A percentile compares a stretch with the other conserved stretches of the same genome.
Conservation (phyloP, 1,140 invertebrate species). For the Brachionus rotundiformis region DNA sequence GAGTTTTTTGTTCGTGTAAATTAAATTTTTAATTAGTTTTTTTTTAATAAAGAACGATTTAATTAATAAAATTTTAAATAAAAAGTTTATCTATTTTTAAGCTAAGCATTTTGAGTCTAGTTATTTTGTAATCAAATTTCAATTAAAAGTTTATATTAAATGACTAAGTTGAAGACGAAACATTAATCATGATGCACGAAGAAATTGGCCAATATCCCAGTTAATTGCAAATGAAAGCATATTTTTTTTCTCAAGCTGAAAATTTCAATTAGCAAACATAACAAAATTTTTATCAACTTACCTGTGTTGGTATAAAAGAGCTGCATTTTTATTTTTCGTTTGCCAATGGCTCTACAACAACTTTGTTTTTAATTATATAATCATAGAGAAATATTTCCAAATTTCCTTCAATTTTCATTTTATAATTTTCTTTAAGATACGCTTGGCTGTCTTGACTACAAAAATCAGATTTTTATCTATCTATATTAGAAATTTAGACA, state of each 20-base stretch:
- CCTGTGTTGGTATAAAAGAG: constrained; percentile 17
- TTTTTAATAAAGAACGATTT: constrained; percentile 38
- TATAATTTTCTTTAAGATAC: background rate
- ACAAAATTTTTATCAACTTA: background rate
- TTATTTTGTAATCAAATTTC: constrained; percentile 16
- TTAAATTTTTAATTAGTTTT: constrained; percentile 35
- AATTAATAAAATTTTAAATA: constrained; percentile 39
- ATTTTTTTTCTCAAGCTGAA: constrained; percentile 20
- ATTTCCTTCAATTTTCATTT: background rate
- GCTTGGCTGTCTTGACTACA: constrained; percentile 4
- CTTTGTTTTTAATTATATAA: constrained; percentile 7
- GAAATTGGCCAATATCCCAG: constrained; percentile 11
- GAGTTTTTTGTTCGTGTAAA: constrained; percentile 25
- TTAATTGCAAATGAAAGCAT: constrained; percentile 19
- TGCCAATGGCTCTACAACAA: background rate
- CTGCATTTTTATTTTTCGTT: background rate
- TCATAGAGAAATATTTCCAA: background rate
- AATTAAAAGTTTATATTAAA: background rate
- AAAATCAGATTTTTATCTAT: too few relatives aligned
- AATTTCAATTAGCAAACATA: constrained; percentile 17
- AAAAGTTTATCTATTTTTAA: constrained; percentile 6
- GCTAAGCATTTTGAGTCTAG: background rate
- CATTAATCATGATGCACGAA: constrained; percentile 19
- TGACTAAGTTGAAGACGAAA: constrained; percentile 12
- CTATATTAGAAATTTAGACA: background rate